A percentile compares a stretch with the other conserved stretches of the same genome.
Conservation (phyloP, 2,797 vertebrate genomes). For the Muscicapa comitata region DNA sequence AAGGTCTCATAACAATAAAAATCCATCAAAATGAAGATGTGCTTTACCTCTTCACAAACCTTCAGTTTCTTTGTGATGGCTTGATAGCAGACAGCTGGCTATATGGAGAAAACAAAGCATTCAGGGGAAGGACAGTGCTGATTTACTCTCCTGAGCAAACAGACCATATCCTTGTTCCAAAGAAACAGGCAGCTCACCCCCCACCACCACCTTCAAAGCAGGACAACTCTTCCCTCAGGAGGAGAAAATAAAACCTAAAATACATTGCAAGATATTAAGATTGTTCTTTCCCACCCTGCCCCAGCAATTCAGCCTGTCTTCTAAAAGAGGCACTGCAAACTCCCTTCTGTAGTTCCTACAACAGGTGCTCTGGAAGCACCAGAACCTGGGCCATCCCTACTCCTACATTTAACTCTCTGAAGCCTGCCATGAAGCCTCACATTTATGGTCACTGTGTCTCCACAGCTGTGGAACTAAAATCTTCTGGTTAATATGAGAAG, state of each 20-base stretch:
- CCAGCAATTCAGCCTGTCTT: not conserved
- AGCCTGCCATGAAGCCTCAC: not conserved
- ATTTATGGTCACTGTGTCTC: not conserved
- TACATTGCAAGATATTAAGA: not conserved
- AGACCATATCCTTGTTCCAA: not conserved
- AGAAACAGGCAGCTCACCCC: not conserved
- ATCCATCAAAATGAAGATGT: not conserved
- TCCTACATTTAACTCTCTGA: not conserved
- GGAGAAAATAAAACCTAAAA: not conserved
- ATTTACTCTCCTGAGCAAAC: not conserved
- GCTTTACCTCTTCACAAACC: slow-evolving; percentile 91
- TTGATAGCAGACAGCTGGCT: slow-evolving; percentile 83
- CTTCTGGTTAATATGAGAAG: not conserved
- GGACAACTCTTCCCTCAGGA: not conserved
- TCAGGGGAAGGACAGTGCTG: not conserved
- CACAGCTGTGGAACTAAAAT: not conserved
- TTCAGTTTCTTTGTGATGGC: slow-evolving; percentile 97
- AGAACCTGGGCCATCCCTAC: not conserved
- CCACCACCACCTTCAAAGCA: not conserved
- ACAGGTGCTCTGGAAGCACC: not conserved
- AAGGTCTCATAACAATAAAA: not conserved
- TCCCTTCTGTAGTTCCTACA: not conserved
- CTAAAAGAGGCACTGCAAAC: not conserved
- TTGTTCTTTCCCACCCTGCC: not conserved
- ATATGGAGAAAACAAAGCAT: slow-evolving; percentile 21